Evolutionary conservation across 2,113 vertebrate genomes (phyloP), one percentile per base, ranked within the genome.

Genomic region (Oreocharis arfaki): DNA sequence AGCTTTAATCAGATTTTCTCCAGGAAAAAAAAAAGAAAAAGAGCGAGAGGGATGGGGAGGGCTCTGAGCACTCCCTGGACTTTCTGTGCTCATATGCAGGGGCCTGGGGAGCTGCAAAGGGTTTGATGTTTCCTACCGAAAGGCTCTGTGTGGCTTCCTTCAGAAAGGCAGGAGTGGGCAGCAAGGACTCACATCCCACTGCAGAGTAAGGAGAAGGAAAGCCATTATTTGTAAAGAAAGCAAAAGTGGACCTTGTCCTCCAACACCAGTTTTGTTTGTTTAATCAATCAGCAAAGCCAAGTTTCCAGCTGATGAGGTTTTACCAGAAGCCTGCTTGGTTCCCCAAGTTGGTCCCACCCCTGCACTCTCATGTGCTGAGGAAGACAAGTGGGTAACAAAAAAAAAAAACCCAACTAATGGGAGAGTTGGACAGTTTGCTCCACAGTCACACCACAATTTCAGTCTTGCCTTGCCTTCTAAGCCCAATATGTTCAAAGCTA

Each of bases 1-100:
- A 41, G 89, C 91, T 91, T 92, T 95, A 95, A 97, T 96, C 95
- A 95, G 95, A 96, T 97, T 96, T 96, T 85, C 93, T 96, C 15
- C 1, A n/a, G 37, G 20, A 70, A 75, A 84, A 76, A 32, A 22
- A 4, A 13, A 56, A 92, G 67, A 76, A 32, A 22, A 4, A 13
- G 59, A 92, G 67, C 0, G 15, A 53, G 63, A 83, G 75, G n/a
- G 71, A 49, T 57, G 42, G 61, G 84, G 61, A 47, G 61, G 73
- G 85, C 46, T 93, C 46, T n/a, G 79, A 53, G 75, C 49, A 2
- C 3, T 2, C 64, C 12, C 3, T 35, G 83, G 47, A 44, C 74
- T 61, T 61, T 61, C 67, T 44, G 59, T 35, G 75, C 69, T 73
- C 2, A 0, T 42, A 35, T 42, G 61, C 46, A 65, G 81, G 42